A percentile compares a stretch with the other conserved stretches of the same genome.
phyloP scores from a whole-genome alignment of 2,797 vertebrate species.

The Eremophila alpestris region DNA sequence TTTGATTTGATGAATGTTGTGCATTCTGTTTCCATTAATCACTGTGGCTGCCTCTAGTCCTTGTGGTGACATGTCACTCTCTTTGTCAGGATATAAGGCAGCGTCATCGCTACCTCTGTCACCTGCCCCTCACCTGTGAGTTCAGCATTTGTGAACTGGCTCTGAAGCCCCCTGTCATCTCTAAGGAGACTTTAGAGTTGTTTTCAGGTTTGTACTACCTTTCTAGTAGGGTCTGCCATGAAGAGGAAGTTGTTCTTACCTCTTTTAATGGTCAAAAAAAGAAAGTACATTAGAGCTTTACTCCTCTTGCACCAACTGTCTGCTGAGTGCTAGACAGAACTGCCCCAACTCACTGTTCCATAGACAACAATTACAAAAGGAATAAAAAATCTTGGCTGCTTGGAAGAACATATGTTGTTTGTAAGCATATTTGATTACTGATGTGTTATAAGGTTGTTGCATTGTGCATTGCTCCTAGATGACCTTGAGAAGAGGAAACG shows the following conservation, averaged over 20 bases:
- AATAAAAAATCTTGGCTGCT: neutral
- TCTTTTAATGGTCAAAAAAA: neutral
- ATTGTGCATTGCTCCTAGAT: conserved; percentile 74
- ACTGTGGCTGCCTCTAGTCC: neutral
- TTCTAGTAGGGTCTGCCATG: neutral
- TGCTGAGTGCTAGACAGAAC: neutral
- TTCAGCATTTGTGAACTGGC: conserved; percentile 96
- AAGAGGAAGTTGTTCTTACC: neutral
- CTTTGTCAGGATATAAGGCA: conserved; percentile 89
- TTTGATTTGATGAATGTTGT: neutral
- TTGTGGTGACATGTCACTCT: neutral
- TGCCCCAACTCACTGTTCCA: neutral
- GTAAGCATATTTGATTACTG: neutral
- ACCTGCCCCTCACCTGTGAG: conserved; percentile 96
- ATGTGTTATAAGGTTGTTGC: neutral
- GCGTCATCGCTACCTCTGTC: conserved; percentile 92
- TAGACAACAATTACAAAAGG: neutral
- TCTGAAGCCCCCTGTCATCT: conserved; percentile 89
- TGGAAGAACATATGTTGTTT: neutral
- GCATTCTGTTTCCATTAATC: neutral
- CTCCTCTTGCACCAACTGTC: neutral
- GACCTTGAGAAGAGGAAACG: conserved; percentile 94
- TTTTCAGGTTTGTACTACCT: conserved; percentile 85
- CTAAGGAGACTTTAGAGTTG: conserved; percentile 91
- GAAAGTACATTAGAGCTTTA: neutral